Conservation (phyloP, 2,888 invertebrate genomes). For the Epirrita christyi region DNA sequence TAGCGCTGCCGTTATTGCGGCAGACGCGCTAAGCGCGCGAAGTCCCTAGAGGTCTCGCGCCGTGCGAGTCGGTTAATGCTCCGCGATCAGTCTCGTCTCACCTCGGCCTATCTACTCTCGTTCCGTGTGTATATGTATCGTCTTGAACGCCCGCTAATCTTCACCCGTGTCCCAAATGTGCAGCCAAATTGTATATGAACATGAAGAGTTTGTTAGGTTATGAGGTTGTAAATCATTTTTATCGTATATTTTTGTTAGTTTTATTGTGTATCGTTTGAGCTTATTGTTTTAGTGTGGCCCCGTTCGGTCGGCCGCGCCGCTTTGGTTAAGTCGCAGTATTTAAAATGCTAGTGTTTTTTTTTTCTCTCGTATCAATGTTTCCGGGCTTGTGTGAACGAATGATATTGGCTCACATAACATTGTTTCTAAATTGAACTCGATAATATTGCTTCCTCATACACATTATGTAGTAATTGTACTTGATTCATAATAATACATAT, state of each 20-base stretch:
- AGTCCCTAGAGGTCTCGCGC: constrained; percentile 7
- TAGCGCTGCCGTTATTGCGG: constrained; percentile 40
- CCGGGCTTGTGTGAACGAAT: constrained; percentile 66
- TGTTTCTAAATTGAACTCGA: constrained; percentile 56
- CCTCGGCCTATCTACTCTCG: constrained; percentile 30
- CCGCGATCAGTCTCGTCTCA: constrained; percentile 24
- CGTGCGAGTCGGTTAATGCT: constrained; percentile 19
- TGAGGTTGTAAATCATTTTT: constrained; percentile 84
- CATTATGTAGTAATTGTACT: constrained; percentile 54
- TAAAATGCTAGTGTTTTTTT: constrained; percentile 71
- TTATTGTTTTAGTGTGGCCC: constrained; percentile 57
- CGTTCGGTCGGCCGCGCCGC: constrained; percentile 35
- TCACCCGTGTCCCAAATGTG: constrained; percentile 52
- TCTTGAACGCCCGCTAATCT: constrained; percentile 52
- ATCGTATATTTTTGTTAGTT: constrained; percentile 81
- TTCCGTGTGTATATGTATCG: constrained; percentile 69
- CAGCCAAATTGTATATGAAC: constrained; percentile 71
- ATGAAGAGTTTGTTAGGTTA: constrained; percentile 77
- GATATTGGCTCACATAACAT: constrained; percentile 67
- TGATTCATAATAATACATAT: constrained; percentile 61
- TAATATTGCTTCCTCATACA: constrained; percentile 56
- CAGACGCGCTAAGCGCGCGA: constrained; percentile 39
- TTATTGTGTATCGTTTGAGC: constrained; percentile 75
- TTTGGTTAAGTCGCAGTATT: constrained; percentile 64
- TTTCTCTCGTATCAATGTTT: constrained; percentile 49